Evolutionary conservation across 1,140 invertebrate species (phyloP).

Genomic region (Drosophila kohkoa): DNA sequence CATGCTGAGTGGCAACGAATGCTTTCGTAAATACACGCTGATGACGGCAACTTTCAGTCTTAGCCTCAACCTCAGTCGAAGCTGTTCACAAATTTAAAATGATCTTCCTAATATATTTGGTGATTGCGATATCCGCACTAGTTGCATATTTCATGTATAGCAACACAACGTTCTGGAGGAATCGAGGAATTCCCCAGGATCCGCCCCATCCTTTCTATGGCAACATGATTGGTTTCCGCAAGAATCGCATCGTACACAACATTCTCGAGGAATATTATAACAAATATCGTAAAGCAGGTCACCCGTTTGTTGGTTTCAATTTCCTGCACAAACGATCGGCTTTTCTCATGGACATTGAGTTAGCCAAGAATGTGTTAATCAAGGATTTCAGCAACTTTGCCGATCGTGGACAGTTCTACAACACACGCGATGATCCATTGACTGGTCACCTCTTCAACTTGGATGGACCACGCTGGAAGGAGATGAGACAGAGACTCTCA

Average conservation of each 20-base stretch:
- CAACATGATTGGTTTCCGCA: constrained; percentile 71
- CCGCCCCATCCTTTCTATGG: constrained; percentile 76
- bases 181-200: constrained; percentile 83
- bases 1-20: constrained; percentile 17
- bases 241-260: constrained; percentile 31
- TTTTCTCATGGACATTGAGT: constrained; percentile 56
- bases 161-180: constrained; percentile 83
- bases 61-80: not conserved
- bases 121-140: constrained; percentile 53
- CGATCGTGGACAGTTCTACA: constrained; percentile 85
- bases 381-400: constrained; percentile 87
- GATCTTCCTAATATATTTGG: constrained; percentile 51
- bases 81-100: constrained; percentile 34
- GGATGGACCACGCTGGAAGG: constrained; percentile 85
- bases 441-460: constrained; percentile 76
- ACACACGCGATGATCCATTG: constrained; percentile 82
- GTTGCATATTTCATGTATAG: constrained; percentile 49
- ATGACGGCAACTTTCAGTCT: not conserved
- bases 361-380: constrained; percentile 86
- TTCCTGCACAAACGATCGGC: constrained; percentile 52
- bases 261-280: constrained; percentile 50
- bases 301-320: constrained; percentile 67
- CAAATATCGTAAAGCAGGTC: constrained; percentile 60
- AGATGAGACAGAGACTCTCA: constrained; percentile 84
- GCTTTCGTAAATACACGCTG: constrained; percentile 17